Evolutionary conservation across 35 echinoderm and acorn worm species (phyloP).

Genomic region (Diadema setosum): DNA sequence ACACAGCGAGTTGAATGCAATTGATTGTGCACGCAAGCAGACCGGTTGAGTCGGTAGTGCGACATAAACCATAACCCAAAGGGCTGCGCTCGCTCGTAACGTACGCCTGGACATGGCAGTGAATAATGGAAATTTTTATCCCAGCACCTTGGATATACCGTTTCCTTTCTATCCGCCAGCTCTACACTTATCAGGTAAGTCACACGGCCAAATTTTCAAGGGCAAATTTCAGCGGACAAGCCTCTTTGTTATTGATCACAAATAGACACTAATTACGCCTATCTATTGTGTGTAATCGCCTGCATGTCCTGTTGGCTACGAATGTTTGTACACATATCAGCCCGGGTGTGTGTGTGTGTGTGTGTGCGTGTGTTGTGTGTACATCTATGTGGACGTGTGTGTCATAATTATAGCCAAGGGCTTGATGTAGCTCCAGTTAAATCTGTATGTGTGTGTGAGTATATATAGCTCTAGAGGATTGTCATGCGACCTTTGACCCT

Average conservation of each 20-base stretch:
- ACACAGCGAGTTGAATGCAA: neutral
- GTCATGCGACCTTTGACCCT: neutral
- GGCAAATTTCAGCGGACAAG: neutral
- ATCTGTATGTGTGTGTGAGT: neutral
- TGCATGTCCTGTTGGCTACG: neutral
- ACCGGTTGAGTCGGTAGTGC: neutral
- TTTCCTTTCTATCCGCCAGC: slow-evolving; percentile 79
- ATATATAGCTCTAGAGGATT: neutral
- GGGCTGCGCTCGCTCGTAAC: neutral
- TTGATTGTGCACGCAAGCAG: slow-evolving; percentile 18
- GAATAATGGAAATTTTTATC: slow-evolving; percentile 89
- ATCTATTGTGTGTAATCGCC: neutral
- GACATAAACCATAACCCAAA: neutral
- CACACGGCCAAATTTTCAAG: neutral
- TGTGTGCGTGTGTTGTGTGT: neutral
- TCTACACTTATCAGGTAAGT: slow-evolving; percentile 79
- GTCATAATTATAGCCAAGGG: slow-evolving; percentile 12
- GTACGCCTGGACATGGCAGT: slow-evolving; percentile 75
- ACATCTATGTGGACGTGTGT: neutral
- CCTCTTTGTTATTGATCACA: neutral
- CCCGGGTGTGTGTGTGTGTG: neutral
- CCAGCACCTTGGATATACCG: slow-evolving; percentile 61
- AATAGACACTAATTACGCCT: slow-evolving; percentile 5
- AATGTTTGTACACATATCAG: neutral
- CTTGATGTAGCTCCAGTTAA: neutral